Conservation (phyloP, 2,797 vertebrate genomes). For the Coccyzus lansbergi region DNA sequence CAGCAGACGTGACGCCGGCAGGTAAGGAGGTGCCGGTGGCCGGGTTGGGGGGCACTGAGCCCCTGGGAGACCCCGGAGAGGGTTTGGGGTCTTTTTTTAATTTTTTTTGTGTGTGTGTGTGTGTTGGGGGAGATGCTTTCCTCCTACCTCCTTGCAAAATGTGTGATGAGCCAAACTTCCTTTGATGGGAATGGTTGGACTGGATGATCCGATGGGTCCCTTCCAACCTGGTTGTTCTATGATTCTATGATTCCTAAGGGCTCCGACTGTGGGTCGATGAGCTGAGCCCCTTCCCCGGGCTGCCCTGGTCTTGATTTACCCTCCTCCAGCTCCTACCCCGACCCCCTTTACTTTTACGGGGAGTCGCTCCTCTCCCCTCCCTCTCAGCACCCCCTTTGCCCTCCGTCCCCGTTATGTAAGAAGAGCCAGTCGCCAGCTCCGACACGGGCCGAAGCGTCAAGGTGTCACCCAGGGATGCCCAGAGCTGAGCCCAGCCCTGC, state of each 20-base stretch:
- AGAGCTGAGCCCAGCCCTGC: neutral
- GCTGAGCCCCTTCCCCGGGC: neutral
- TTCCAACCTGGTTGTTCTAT: too few relatives aligned
- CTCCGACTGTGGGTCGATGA: neutral
- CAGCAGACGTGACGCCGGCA: slow-evolving; percentile 22
- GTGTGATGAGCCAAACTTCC: neutral
- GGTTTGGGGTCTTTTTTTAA: neutral
- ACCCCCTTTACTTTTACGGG: neutral
- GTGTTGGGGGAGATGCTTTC: neutral
- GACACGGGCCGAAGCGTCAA: neutral
- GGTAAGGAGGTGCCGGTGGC: slow-evolving; percentile 38
- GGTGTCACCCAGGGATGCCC: neutral
- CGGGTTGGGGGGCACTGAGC: neutral
- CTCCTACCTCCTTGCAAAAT: neutral
- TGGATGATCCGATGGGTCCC: too few relatives aligned
- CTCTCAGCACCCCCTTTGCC: neutral
- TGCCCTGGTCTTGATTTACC: neutral
- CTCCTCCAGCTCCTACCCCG: neutral
- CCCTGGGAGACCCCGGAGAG: neutral
- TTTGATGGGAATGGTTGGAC: too few relatives aligned
- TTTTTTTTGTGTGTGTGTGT: neutral
- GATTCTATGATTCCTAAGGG: too few relatives aligned
- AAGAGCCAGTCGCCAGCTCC: neutral
- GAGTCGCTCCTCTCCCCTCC: neutral
- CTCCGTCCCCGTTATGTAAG: slow-evolving; percentile 33